phyloP scores from a whole-genome alignment of 2,113 vertebrate species.

The Eublepharis macularius region DNA sequence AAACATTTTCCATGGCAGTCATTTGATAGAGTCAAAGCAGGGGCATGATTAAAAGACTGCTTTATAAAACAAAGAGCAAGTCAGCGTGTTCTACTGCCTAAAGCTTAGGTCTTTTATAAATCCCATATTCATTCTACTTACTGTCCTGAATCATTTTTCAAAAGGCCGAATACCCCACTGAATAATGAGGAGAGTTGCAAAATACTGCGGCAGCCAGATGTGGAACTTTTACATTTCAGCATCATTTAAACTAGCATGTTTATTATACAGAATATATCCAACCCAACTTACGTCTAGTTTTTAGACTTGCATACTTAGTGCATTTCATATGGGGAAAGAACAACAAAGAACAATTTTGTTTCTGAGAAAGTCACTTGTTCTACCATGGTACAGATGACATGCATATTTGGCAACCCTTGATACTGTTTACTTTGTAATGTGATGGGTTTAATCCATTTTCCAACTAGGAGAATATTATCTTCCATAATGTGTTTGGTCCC shows the following conservation, averaged over 20 bases:
- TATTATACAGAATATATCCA: too few relatives aligned
- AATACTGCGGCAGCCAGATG: background rate
- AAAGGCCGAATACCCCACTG: background rate
- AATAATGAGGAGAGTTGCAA: background rate
- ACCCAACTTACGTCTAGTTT: background rate
- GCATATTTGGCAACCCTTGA: background rate
- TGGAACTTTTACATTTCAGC: background rate
- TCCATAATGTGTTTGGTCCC: constrained; percentile 9
- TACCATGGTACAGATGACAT: background rate
- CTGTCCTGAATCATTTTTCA: background rate
- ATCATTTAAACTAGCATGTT: too few relatives aligned
- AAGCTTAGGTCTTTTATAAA: background rate
- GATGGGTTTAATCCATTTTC: constrained; percentile 11
- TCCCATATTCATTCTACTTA: too few relatives aligned
- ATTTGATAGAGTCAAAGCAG: too few relatives aligned
- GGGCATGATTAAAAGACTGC: too few relatives aligned
- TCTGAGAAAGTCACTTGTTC: background rate
- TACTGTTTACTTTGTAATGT: background rate
- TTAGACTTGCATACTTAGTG: background rate
- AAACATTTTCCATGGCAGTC: too few relatives aligned
- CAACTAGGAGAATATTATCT: background rate
- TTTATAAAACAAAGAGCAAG: background rate
- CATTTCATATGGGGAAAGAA: background rate
- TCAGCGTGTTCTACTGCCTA: background rate
- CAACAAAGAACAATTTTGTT: background rate